phyloP scores from a whole-genome alignment of 2,113 vertebrate species.

The Alethe diademata region DNA sequence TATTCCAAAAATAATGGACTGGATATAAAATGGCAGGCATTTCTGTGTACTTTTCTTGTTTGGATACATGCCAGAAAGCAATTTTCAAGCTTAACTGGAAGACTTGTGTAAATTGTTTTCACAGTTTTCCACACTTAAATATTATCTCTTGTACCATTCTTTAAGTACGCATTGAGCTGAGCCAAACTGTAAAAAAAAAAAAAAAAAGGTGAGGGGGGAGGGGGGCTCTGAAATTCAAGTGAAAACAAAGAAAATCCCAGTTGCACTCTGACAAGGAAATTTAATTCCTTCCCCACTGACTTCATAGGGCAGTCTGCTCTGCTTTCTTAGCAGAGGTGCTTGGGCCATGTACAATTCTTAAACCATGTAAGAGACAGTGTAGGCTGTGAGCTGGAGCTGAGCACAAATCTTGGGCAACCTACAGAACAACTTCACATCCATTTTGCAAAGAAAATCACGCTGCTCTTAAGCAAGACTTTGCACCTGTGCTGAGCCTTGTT shows the following conservation, averaged over 20 bases:
- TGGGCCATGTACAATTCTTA: neutral
- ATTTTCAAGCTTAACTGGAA: constrained; percentile 30
- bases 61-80: neutral
- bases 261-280: neutral
- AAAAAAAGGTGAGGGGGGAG: no score
- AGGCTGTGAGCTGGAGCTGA: neutral
- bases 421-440: neutral
- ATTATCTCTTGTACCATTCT: neutral
- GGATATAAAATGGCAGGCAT: neutral
- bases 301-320: neutral
- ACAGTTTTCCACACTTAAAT: neutral
- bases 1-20: constrained; percentile 11
- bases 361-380: rapidly evolving
- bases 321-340: neutral
- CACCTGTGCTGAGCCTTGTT: neutral
- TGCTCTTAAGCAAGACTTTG: neutral
- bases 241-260: neutral
- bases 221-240: neutral
- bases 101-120: neutral
- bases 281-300: neutral
- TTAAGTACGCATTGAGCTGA: neutral
- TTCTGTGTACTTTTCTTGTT: neutral
- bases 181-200: neutral
- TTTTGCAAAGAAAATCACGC: neutral
- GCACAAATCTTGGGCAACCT: neutral